Evolutionary conservation across 1,140 invertebrate genomes (phyloP).

Genomic region (Penaeus chinensis): DNA sequence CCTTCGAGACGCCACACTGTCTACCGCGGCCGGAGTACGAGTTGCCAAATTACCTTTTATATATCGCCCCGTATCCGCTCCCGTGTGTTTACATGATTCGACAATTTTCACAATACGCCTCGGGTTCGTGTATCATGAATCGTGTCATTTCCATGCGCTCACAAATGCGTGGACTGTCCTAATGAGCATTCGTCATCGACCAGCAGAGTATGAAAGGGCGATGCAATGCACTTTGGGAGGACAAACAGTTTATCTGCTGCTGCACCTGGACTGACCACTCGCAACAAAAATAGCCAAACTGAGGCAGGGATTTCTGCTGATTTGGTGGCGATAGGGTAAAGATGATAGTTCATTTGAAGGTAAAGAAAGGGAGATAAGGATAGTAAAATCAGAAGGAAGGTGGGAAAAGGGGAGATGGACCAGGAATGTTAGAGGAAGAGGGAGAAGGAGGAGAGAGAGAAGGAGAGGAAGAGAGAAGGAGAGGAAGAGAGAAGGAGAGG

Average conservation of each 20-base stretch:
- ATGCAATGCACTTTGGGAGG: too few relatives aligned
- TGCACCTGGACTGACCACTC: too few relatives aligned
- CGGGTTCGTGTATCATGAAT: background rate
- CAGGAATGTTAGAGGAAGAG: too few relatives aligned
- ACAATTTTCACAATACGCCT: background rate
- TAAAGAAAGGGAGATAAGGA: constrained; percentile 15
- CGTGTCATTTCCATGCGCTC: too few relatives aligned
- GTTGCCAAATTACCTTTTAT: constrained; percentile 10
- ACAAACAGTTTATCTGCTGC: too few relatives aligned
- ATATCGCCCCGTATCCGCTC: background rate
- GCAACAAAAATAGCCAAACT: too few relatives aligned
- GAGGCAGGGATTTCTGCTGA: background rate
- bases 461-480: constrained; percentile 1
- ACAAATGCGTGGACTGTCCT: too few relatives aligned
- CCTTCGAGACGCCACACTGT: constrained; percentile 38
- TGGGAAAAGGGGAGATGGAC: constrained; percentile 8
- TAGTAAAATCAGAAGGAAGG: constrained; percentile 14
- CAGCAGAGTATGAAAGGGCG: too few relatives aligned
- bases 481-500: constrained; percentile 1
- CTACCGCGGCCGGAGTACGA: constrained; percentile 8
- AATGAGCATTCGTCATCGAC: too few relatives aligned
- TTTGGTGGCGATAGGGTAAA: background rate
- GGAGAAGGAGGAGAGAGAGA: background rate
- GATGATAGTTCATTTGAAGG: background rate
- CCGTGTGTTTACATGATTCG: background rate